Base-by-base conservation (phyloP, 2,888 invertebrate genomes). In the Prenolepis imparis region DNA sequence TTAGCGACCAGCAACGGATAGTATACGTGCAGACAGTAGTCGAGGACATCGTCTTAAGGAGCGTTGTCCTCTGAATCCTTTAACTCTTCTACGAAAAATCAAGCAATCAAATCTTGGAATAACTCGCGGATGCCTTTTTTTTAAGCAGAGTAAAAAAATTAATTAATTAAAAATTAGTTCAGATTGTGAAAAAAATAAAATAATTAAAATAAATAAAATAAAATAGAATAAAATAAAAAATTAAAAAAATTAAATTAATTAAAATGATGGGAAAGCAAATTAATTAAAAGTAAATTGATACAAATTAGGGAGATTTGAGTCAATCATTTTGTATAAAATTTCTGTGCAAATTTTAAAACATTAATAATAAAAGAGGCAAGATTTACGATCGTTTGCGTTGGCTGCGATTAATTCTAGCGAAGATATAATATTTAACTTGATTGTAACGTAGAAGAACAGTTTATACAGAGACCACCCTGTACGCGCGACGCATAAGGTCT, bases 21-120 rank as follows among this genome's bases (percentile, higher is more conserved):
- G 11, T 36, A 3, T 52, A 64, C 44, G 24, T 36, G 36, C 64
- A 36, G 28, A 41, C 66, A 55, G 28, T 55, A 77, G 66, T 57
- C n/a, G 2, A 41, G 24, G 41, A n/a, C n/a, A 39, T 32, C 28
- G 21, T 39, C 28, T 18, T 52, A n/a, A 52, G 48, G n/a, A 77
- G 55, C 24, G 52, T 39, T 44, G 21, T 1, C 15, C 1, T 15
- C 32, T 57, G 18, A 70, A 57, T 21, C 2, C 32, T 6, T 8
- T 9, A 44, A 6, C 18, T 28, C 18, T 61, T 32, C 36, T n/a
- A 9, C 9, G 1, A 52, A 4, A 21, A 4, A 21, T 0, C 32
- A 36, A 18, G 11, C 5, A 63, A n/a, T n/a, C n/a, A n/a, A 44
- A 6, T 9, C 11, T n/a, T 36, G 1, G 0, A 36, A 21, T 44